Evolutionary conservation across 2,113 vertebrate species (phyloP).

Genomic region (Microcebus tavaratra): DNA sequence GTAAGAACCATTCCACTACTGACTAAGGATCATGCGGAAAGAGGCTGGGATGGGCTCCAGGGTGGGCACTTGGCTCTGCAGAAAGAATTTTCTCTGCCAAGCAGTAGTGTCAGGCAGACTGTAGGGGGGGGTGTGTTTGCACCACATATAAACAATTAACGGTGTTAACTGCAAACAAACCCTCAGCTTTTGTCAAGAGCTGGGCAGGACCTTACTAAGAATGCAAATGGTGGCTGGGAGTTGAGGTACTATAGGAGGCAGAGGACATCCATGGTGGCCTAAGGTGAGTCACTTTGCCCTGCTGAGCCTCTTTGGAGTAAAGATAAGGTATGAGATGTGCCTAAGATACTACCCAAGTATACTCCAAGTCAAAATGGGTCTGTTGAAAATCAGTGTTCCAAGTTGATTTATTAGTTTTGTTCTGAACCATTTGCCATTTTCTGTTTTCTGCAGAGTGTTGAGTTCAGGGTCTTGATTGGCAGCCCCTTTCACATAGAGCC

Average conservation of each 20-base stretch:
- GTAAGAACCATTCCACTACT: neutral
- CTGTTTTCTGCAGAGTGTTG: neutral
- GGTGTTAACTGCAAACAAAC: neutral
- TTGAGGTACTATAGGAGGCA: neutral
- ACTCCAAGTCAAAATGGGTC: neutral
- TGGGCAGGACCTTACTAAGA: neutral
- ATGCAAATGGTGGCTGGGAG: neutral
- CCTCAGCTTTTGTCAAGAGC: neutral
- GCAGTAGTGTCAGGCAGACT: neutral
- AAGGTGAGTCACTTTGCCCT: neutral
- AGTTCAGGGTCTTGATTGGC: neutral
- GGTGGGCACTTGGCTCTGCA: neutral
- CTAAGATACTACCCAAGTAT: neutral
- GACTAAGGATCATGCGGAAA: neutral
- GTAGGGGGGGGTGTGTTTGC: neutral
- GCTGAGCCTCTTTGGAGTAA: neutral
- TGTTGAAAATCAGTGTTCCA: neutral
- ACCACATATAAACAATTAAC: neutral
- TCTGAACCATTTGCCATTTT: neutral
- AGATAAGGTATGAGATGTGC: neutral
- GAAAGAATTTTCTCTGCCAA: neutral
- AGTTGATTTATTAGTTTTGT: neutral
- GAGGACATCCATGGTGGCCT: neutral
- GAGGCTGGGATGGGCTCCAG: neutral
- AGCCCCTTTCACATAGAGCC: neutral